Evolutionary conservation across 2,797 vertebrate species (phyloP), one percentile per base, ranked within the genome.

Genomic region (Balearica regulorum): DNA sequence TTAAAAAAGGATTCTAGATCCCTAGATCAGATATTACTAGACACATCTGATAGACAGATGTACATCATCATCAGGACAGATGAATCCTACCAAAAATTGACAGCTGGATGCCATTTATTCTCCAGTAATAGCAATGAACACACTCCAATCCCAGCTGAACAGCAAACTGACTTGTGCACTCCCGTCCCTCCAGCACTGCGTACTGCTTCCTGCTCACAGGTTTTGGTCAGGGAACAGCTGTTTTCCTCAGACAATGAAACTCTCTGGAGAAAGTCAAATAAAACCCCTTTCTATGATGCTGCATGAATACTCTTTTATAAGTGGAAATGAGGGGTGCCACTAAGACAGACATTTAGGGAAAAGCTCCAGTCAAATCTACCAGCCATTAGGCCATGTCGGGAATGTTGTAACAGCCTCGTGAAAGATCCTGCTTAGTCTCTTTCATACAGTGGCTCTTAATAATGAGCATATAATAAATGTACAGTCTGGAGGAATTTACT

Each of bases 401-500:
- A 96, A 93, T 90, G 95, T 25, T 93, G 82, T 68, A 93, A 87
- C 91, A 89, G 71, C 71, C 93, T 90, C 3, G 1, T 94, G 92
- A 96, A 96, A 96, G 94, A 70, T 95, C 92, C 87, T 90, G 93
- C 95, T 87, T 72, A 62, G 82, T 71, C 61, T 95, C 76, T 76
- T 90, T 89, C 87, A 93, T 96, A 95, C 93, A 95, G 58, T 92
- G 83, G 79, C 91, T 96, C 92, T 96, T 97, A 98, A 98, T 96
- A 97, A 95, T 97, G 60, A 96, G 71, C 73, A 76, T 91, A 96
- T 97, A 97, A 94, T 97, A 97, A 97, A 96, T 89, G 93, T 96
- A 94, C 92, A 96, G 96, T 97, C 96, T 97, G 89, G 70, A 93
- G 80, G 80, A 97, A 97, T 96, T 97, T 97, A 97, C 93, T 96